A percentile compares a stretch with the other conserved stretches of the same genome.
Conservation (phyloP, 2,797 vertebrate species). For the Spinus olivaceus region DNA sequence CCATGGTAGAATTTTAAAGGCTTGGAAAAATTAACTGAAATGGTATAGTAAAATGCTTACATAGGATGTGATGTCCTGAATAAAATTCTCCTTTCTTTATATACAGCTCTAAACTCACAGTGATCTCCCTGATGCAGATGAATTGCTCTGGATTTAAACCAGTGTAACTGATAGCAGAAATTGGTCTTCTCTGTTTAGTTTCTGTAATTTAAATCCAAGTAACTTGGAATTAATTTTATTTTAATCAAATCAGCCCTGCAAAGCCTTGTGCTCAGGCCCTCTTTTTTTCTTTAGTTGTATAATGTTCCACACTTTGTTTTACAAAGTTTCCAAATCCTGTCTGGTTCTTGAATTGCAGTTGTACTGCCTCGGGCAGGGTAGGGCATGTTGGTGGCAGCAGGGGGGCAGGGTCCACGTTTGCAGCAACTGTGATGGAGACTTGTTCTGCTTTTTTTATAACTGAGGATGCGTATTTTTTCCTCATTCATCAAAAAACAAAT, state of each 20-base stretch:
- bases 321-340: neutral
- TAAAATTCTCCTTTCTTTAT: neutral
- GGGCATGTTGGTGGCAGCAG: neutral
- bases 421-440: neutral
- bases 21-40: constrained; percentile 29
- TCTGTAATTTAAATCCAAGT: neutral
- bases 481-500: neutral
- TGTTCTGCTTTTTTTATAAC: neutral
- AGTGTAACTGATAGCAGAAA: neutral
- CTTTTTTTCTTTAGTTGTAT: neutral
- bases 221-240: neutral
- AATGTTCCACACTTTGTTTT: neutral
- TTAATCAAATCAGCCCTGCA: neutral
- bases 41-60: neutral
- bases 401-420: neutral
- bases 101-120: neutral
- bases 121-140: neutral
- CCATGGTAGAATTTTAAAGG: neutral
- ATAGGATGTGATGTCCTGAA: neutral
- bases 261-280: neutral
- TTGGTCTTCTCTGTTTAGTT: neutral
- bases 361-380: neutral
- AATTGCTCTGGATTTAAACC: neutral
- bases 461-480: neutral
- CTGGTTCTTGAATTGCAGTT: neutral